Evolutionary conservation across 2,797 vertebrate species (phyloP).

Genomic region (Cossypha dichroa): DNA sequence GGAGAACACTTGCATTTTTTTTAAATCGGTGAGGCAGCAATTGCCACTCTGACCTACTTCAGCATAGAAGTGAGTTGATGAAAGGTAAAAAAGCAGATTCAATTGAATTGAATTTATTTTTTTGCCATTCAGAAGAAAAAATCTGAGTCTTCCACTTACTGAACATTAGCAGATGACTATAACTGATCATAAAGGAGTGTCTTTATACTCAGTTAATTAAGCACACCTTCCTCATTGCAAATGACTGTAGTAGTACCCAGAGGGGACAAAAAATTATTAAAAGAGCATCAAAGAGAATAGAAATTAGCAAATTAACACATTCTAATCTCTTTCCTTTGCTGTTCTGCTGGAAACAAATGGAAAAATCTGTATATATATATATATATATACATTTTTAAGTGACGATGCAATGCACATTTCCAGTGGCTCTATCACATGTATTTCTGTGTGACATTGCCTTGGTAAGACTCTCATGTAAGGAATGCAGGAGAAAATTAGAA

Average conservation of each 20-base stretch:
- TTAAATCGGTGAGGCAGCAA: not conserved
- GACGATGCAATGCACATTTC: accelerated
- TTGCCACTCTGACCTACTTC: not conserved
- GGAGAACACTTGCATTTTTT: not conserved
- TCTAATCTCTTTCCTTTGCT: not conserved
- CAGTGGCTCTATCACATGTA: not conserved
- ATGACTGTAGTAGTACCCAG: not conserved
- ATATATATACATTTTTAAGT: not conserved
- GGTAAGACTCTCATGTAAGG: not conserved
- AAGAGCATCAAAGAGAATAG: slow-evolving; percentile 28
- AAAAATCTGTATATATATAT: not conserved
- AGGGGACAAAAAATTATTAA: slow-evolving; percentile 18
- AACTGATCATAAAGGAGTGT: slow-evolving; percentile 13
- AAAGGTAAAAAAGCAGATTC: not conserved
- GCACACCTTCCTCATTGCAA: slow-evolving; percentile 18
- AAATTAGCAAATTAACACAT: slow-evolving; percentile 1
- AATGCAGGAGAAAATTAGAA: not conserved
- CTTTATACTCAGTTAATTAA: slow-evolving; percentile 44
- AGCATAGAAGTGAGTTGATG: not conserved
- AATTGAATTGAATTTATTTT: not conserved
- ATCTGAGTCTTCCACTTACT: not conserved
- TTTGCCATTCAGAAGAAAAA: not conserved
- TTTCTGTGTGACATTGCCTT: not conserved
- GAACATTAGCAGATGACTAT: not conserved
- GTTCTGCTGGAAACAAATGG: not conserved